Conservation (phyloP, 2,113 vertebrate genomes). For the Emberiza fucata region DNA sequence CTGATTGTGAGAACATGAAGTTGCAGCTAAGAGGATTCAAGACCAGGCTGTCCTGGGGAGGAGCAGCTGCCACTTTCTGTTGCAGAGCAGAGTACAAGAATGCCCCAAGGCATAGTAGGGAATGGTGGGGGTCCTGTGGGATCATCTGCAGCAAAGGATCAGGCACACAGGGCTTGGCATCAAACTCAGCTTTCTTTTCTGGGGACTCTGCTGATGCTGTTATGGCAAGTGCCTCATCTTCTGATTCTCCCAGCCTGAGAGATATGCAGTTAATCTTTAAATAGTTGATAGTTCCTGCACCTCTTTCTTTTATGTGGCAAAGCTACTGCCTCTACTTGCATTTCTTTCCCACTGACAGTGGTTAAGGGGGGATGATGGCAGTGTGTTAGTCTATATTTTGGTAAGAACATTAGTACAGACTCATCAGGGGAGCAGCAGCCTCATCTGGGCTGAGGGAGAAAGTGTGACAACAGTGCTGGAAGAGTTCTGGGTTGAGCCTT, state of each 20-base stretch:
- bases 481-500: not conserved
- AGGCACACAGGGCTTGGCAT: not conserved
- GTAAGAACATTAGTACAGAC: not conserved
- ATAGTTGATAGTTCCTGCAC: not conserved
- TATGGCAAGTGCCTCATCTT: not conserved
- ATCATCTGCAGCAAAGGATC: not conserved
- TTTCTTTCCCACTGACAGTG: not conserved
- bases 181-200: not conserved
- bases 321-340: not conserved
- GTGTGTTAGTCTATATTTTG: not conserved
- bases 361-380: not conserved
- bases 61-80: not conserved
- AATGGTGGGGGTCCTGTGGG: not conserved
- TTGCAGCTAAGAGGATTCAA: not conserved
- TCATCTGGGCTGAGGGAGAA: not conserved
- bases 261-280: not conserved
- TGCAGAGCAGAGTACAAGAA: not conserved
- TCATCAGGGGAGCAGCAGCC: not conserved
- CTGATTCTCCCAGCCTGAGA: not conserved
- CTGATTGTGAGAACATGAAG: not conserved
- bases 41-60: not conserved
- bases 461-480: not conserved
- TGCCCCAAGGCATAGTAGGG: not conserved
- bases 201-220: not conserved
- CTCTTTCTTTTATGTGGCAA: not conserved